Evolutionary conservation across 37 sponge, comb jelly and placozoan genomes (phyloP).

Genomic region (Agelas oroides): DNA sequence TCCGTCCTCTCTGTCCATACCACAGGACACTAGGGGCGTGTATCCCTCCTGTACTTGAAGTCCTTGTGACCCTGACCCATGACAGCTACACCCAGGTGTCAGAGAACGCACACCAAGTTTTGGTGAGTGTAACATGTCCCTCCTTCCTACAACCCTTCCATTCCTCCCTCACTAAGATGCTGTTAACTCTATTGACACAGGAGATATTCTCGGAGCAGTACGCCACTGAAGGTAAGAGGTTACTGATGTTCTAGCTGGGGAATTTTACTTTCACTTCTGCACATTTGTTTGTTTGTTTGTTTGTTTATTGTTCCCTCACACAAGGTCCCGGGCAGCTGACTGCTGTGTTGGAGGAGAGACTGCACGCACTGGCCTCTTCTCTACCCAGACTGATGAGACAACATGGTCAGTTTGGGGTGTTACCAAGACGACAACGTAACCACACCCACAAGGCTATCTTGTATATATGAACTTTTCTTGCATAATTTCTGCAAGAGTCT

Average conservation of each 20-base stretch:
- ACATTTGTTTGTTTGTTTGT: too few relatives aligned
- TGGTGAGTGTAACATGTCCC: background rate
- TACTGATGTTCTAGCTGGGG: background rate
- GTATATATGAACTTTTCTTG: too few relatives aligned
- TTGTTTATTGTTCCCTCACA: too few relatives aligned
- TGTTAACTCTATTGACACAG: background rate
- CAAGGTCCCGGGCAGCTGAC: constrained; percentile 6
- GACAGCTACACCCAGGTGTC: constrained; percentile 41
- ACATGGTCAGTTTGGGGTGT: constrained; percentile 1
- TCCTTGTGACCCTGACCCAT: constrained; percentile 46
- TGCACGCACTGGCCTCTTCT: constrained; percentile 48
- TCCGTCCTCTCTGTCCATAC: background rate
- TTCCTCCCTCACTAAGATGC: background rate
- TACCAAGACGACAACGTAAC: background rate
- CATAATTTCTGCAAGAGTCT: constrained; percentile 7
- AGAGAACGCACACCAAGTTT: constrained; percentile 3
- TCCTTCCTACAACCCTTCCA: background rate
- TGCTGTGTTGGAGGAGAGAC: constrained; percentile 45
- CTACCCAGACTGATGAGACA: constrained; percentile 61
- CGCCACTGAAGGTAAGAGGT: background rate
- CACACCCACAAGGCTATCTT: background rate
- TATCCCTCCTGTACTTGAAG: constrained; percentile 46
- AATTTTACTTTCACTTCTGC: too few relatives aligned
- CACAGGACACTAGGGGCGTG: constrained; percentile 21
- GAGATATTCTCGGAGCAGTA: constrained; percentile 12